phyloP scores from a whole-genome alignment of 2,113 vertebrate genomes.

The Prunella himalayana region DNA sequence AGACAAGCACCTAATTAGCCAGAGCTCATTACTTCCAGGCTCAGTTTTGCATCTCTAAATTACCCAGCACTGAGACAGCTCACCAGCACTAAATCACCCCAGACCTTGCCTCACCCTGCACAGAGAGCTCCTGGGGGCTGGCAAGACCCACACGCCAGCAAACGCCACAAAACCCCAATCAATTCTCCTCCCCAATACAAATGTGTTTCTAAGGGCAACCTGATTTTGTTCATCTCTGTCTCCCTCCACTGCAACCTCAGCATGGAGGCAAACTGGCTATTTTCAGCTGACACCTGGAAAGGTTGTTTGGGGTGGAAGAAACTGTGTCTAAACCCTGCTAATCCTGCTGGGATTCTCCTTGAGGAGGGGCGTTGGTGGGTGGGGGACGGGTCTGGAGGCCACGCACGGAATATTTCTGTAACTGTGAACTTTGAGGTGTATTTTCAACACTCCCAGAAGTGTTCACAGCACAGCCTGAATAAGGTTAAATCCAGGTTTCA shows the following conservation, averaged over 20 bases:
- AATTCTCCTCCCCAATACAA: neutral
- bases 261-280: neutral
- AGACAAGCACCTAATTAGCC: slow-evolving; percentile 39
- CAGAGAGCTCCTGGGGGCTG: neutral
- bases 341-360: neutral
- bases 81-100: neutral
- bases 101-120: fast-evolving
- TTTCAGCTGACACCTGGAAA: neutral
- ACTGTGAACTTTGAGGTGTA: neutral
- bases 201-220: neutral
- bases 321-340: neutral
- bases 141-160: fast-evolving
- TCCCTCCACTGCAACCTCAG: neutral
- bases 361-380: fast-evolving
- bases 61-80: neutral
- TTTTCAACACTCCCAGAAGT: neutral
- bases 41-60: slow-evolving; percentile 31
- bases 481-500: neutral
- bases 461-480: neutral
- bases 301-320: neutral
- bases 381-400: fast-evolving
- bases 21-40: slow-evolving; percentile 28
- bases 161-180: neutral
- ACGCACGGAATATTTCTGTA: fast-evolving
- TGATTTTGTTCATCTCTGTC: neutral